phyloP scores from a whole-genome alignment of 1,140 invertebrate genomes.

The Oscheius sp. region DNA sequence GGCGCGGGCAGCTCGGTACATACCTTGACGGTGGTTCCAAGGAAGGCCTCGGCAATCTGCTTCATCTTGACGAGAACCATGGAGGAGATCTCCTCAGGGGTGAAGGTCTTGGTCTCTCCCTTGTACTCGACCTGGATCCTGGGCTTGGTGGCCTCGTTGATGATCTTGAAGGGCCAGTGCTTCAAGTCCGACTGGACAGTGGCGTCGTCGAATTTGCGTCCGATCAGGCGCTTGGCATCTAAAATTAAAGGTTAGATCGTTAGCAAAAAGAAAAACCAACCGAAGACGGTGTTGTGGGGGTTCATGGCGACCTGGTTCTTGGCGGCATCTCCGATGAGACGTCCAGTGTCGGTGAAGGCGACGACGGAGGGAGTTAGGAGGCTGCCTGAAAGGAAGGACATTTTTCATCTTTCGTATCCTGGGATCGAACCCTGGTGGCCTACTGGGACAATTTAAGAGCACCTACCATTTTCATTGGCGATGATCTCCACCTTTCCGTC shows the following conservation, averaged over 20 bases:
- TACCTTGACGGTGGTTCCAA: too few relatives aligned
- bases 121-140: conserved; percentile 34
- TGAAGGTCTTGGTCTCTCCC: conserved; percentile 41
- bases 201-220: conserved; percentile 82
- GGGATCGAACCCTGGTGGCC: background rate
- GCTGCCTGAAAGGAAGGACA: conserved; percentile 67
- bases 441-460: background rate
- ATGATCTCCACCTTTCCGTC: conserved; percentile 91
- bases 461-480: conserved; percentile 80
- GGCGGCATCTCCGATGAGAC: conserved; percentile 91
- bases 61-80: conserved; percentile 73
- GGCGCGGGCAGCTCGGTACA: too few relatives aligned
- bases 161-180: conserved; percentile 77
- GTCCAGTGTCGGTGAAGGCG: conserved; percentile 90
- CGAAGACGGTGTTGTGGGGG: conserved; percentile 73
- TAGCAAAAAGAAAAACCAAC: conserved; percentile 45
- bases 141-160: conserved; percentile 61
- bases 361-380: conserved; percentile 88
- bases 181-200: conserved; percentile 87
- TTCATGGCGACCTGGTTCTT: conserved; percentile 85
- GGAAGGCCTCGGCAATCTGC: conserved; percentile 65
- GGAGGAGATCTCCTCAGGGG: conserved; percentile 72
- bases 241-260: conserved; percentile 64
- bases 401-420: background rate
- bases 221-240: conserved; percentile 76